phyloP scores from a whole-genome alignment of 2,797 vertebrate species.

The Buceros bicornis region DNA sequence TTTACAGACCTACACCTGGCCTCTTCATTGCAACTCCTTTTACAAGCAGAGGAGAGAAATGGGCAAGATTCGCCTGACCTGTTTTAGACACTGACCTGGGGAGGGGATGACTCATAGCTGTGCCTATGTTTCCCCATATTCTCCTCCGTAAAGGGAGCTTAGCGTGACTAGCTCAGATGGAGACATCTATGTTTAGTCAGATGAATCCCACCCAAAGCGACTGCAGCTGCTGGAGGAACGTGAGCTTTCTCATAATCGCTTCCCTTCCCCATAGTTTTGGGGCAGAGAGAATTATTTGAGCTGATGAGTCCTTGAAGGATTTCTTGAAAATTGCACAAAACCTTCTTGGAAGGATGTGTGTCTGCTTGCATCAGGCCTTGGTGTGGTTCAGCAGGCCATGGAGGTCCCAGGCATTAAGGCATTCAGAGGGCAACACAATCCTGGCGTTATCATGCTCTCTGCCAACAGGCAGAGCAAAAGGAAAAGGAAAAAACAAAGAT shows the following conservation, averaged over 20 bases:
- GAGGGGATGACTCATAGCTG: background rate
- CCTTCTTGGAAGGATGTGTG: background rate
- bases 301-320: conserved; percentile 57
- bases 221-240: conserved; percentile 60
- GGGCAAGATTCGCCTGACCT: conserved; percentile 5
- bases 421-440: background rate
- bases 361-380: background rate
- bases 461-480: background rate
- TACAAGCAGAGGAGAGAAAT: conserved; percentile 12
- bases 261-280: conserved; percentile 55
- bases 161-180: conserved; percentile 17
- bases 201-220: conserved; percentile 56
- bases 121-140: conserved; percentile 7
- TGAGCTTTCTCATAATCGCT: conserved; percentile 31
- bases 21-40: background rate
- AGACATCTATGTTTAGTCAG: conserved; percentile 44
- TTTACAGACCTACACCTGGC: background rate
- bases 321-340: conserved; percentile 41
- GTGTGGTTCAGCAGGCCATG: accelerated
- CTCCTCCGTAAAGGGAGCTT: conserved; percentile 3
- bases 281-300: conserved; percentile 37
- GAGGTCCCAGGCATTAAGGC: background rate
- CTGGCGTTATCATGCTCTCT: accelerated
- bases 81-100: background rate
- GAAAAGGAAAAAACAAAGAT: background rate